Base-by-base conservation (phyloP, 2,113 vertebrate genomes). In the Condylura cristata region DNA sequence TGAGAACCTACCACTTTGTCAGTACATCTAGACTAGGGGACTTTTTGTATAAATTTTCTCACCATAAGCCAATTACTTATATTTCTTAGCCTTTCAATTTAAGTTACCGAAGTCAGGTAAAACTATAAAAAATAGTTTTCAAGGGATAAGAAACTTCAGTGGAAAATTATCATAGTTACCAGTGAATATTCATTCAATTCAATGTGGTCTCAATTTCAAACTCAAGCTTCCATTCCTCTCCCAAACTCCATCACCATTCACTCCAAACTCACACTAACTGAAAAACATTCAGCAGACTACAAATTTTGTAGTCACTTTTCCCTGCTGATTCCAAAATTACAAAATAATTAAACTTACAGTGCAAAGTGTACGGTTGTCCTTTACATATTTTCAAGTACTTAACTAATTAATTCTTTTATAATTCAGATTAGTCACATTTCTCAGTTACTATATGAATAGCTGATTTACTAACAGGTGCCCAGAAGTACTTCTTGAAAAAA, bases 371-470 rank as follows among this genome's bases (percentile, higher is more conserved):
- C 68, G 24, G 6, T 88, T 80, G 87, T 18, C 20, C 34, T 63
- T 84, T 89, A 92, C 80, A 85, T 88, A 92, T 68, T 86, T 92
- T 68, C 63, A 95, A 85, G 70, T 37, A 96, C 16, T 70, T 1
- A 90, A 63, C 5, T 26, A 5, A n/a, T n/a, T 0, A 66, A 89
- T 83, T 86, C 58, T 86, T 89, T 86, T 90, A 37, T 65, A 83
- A 46, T 76, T 53, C 24, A 68, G 68, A 87, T 75, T 80, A 81
- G 34, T 28, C 61, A 76, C n/a, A 95, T 88, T 82, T 88, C 56
- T 88, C 66, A 90, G 39, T 18, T 37, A 13, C 44, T 90, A 51
- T 60, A 83, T 37, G 26, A 44, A 75, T 34, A 74, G 60, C 16
- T 68, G 68, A 46, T 13, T 75, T 71, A 75, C 26, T 60, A 72